Evolutionary conservation across 2,797 vertebrate genomes (phyloP), one percentile per base, ranked within the genome.

Genomic region (Sphaeramia orbicularis): DNA sequence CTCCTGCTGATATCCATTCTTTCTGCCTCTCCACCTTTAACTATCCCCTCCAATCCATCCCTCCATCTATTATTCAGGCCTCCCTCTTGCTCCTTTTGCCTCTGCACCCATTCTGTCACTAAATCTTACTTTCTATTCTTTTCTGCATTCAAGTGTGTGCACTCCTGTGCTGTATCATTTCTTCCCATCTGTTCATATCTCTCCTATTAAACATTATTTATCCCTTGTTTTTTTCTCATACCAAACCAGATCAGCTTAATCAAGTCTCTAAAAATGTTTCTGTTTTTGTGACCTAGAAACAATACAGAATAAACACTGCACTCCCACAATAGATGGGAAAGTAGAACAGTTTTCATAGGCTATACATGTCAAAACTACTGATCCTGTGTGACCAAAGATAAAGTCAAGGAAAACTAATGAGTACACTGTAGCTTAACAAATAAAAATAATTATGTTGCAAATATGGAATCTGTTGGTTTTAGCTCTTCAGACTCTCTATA

Each of bases 51-150:
- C 65, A 73, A 80, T 81, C 49, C 63, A 74, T 60, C 74, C 47
- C 42, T 65, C 75, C 49, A 87, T 91, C 74, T 76, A 88, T 91
- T 85, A 87, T 86, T 86, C 76, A 89, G 65, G 24, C 42, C 21
- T 60, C 58, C 69, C 14, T 70, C 67, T 68, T 71, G 55, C 15
- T 74, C 36, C 61, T 52, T 76, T 74, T 62, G 52, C 54, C 59
- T 59, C 71, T 89, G 83, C 60, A 81, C 68, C 69, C 77, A 86
- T 78, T 85, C 80, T 86, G 78, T 89, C 80, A 84, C 73, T 74
- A 83, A 80, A 81, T 78, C 50, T 73, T 67, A 71, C 71, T 68
- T 65, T 74, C 15, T 65, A 11, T 48, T 75, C 24, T 47, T 74
- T 62, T 84, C 69, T 73, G 47, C 52, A 80, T 74, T 75, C 45